Evolutionary conservation across 2,797 vertebrate species (phyloP), one percentile per base, ranked within the genome.

Genomic region (Coreius guichenoti): DNA sequence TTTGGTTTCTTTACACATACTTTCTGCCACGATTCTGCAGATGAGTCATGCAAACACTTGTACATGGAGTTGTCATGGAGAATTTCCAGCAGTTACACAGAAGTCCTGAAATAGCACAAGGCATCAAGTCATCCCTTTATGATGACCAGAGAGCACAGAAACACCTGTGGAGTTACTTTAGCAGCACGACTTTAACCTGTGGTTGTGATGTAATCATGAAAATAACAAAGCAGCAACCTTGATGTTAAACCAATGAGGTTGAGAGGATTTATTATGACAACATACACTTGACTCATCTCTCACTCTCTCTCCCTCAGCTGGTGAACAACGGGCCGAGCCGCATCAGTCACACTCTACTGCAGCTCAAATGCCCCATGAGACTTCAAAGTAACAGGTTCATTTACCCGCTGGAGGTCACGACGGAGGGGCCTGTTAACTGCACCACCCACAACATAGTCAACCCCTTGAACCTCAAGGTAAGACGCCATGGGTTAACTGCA

Each of bases 291-390:
- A 72, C 39, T 61, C 39, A 19, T 56, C 11, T 56, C 29, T 45
- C 45, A 21, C 65, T 69, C 36, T 78, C 61, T 72, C 33, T 56
- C 33, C 58, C 68, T 82, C 92, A 99, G 98, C 93, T 98, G 92
- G 93, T 96, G 92, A 99, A 98, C 91, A 95, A 96, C 9, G 98
- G 98, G 5, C 98, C 98, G 26, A 97, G 97, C 26, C 92, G 91
- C 89, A 97, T 98, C 91, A 97, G 97, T 93, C 93, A 93, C 45
- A 96, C 97, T 16, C 31, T 92, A 0, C 92, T 99, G 39, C 94
- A 96, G 89, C 93, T 99, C 86, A 96, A 90, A 89, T 98, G 98
- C 81, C 98, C 98, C 31, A 93, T 95, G 89, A 91, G 86, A 1
- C 81, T 95, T 82, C 94, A 96, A 16, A 92, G 89, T 8, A 94